Conservation (phyloP, 2,888 invertebrate genomes). For the Perithous albicinctus region DNA sequence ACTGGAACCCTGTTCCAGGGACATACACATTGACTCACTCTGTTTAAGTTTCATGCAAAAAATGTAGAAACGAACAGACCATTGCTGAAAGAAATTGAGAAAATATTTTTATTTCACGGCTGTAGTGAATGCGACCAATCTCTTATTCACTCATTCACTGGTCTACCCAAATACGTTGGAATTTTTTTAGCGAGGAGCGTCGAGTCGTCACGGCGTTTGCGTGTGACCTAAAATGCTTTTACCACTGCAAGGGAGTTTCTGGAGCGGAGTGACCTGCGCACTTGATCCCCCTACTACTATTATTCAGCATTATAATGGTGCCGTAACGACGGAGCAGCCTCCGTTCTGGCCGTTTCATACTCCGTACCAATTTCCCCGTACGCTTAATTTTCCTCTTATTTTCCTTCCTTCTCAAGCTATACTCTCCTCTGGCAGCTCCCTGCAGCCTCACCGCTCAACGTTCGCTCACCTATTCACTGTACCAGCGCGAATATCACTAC, state of each 20-base stretch:
- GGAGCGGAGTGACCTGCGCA: slow-evolving; percentile 48
- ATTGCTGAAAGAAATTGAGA: too few relatives aligned
- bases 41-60: too few relatives aligned
- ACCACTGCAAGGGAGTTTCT: slow-evolving; percentile 54
- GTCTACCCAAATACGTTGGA: too few relatives aligned
- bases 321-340: slow-evolving; percentile 45
- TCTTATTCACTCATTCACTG: too few relatives aligned
- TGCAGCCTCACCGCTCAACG: background rate
- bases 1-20: too few relatives aligned
- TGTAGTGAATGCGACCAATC: too few relatives aligned
- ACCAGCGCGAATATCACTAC: background rate
- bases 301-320: slow-evolving; percentile 73
- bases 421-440: background rate
- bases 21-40: too few relatives aligned
- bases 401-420: background rate
- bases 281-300: slow-evolving; percentile 57
- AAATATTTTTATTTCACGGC: too few relatives aligned
- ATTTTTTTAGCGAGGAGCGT: slow-evolving; percentile 6
- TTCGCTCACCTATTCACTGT: background rate
- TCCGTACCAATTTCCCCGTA: slow-evolving; percentile 53
- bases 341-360: slow-evolving; percentile 39
- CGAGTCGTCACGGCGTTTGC: slow-evolving; percentile 55
- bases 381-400: slow-evolving; percentile 22
- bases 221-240: slow-evolving; percentile 71
- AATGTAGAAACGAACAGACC: too few relatives aligned